A percentile compares a stretch with the other conserved stretches of the same genome.
phyloP scores from a whole-genome alignment of 2,888 invertebrate species.

The Leptinotarsa rubiginosa region DNA sequence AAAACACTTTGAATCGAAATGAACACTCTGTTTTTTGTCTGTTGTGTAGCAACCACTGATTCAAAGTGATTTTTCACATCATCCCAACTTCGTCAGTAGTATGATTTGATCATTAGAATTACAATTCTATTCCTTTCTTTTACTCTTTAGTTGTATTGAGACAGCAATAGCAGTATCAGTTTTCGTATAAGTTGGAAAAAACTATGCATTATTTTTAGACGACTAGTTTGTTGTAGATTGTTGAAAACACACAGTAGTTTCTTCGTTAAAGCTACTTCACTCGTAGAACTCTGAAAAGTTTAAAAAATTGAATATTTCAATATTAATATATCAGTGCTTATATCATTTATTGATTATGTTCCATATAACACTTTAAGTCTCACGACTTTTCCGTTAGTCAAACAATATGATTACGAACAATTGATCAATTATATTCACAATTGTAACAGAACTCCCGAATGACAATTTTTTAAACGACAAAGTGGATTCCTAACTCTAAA shows the following conservation, averaged over 20 bases:
- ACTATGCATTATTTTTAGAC: slow-evolving; percentile 43
- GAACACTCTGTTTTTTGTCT: neutral
- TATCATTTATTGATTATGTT: neutral
- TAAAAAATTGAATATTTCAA: slow-evolving; percentile 32
- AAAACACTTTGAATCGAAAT: too few relatives aligned
- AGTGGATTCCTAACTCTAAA: slow-evolving; percentile 29
- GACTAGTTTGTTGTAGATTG: slow-evolving; percentile 53
- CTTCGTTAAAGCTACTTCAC: slow-evolving; percentile 46
- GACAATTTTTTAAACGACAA: slow-evolving; percentile 34
- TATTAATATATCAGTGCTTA: neutral
- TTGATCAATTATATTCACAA: neutral
- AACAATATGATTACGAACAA: neutral
- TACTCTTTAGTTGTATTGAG: slow-evolving; percentile 20
- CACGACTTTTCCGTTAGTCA: neutral
- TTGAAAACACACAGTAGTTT: slow-evolving; percentile 55
- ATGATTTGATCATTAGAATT: neutral
- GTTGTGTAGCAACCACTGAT: neutral
- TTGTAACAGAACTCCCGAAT: neutral
- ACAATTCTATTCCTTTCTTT: neutral
- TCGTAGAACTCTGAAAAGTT: slow-evolving; percentile 42
- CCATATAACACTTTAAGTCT: neutral
- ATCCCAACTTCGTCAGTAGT: neutral
- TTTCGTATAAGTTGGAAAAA: slow-evolving; percentile 32
- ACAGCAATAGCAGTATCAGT: slow-evolving; percentile 50
- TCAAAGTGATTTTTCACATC: slow-evolving; percentile 2